Evolutionary conservation across 2,888 invertebrate species (phyloP), one percentile per base, ranked within the genome.

Genomic region (Orthonevra nobilis): DNA sequence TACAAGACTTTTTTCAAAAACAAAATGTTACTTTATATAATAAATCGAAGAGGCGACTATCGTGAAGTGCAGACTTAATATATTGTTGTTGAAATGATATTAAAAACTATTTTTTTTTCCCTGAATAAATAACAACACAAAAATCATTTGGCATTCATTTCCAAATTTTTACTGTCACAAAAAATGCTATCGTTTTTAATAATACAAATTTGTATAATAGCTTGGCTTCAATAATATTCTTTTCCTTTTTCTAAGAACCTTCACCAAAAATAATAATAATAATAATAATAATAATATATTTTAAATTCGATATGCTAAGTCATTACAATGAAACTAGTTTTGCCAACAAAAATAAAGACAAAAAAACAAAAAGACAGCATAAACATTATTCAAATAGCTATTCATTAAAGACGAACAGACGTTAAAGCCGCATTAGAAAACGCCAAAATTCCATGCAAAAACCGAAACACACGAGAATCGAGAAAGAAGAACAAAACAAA

Each of bases 401-500:
- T 20, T 48, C 46, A 58, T 58, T 15, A 44, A 36, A 12, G 28
- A 5, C 56, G 14, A 19, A 32, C 12, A 34, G 14, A 58, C 46
- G 42, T 54, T 20, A 38, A 15, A 50, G 15, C 34, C 28, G 17
- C 36, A 32, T 66, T 58, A 46, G 68, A 74, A 56, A 64, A 56
- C 50, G 42, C 58, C 28, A 60, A 48, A 52, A 52, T 61, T 48
- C 32, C 61, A 70, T 75, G 70, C 63, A 38, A 63, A 75, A 77
- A 56, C 23, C 42, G 42, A 61, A 64, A 63, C 48, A 63, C 17
- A 40, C 9, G 36, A 63, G 38, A 58, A 32, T 23, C 28, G 9
- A 26, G 15, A 50, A 44, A 75, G 32, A 61, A 75, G 54, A 75
- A 75, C 61, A 46, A 61, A 61, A 52, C 52, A 61, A 61, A 70